Conservation (phyloP, 2,113 vertebrate genomes). For the Sapajus apella region DNA sequence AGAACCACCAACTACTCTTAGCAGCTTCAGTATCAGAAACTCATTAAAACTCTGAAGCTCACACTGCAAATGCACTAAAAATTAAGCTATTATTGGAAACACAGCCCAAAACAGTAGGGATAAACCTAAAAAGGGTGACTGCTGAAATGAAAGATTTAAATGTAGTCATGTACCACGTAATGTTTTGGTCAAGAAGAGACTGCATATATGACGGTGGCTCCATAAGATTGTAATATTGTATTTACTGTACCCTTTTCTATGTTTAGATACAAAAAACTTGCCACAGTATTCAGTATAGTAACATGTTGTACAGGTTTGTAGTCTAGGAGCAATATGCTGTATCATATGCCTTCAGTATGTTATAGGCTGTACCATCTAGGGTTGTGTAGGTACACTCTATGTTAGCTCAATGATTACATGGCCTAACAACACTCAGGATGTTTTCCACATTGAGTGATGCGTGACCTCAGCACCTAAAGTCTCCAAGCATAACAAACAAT, state of each 20-base stretch:
- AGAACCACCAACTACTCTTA: not conserved
- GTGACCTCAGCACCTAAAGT: not conserved
- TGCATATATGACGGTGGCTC: not conserved
- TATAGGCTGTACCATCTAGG: not conserved
- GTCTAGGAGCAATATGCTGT: not conserved
- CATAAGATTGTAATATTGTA: not conserved
- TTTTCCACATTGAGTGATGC: not conserved
- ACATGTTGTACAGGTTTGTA: not conserved
- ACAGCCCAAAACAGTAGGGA: not conserved
- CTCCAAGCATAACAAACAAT: not conserved
- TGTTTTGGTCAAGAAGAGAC: not conserved
- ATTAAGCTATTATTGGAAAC: not conserved
- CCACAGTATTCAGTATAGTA: not conserved
- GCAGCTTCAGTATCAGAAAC: not conserved
- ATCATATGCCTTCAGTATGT: not conserved
- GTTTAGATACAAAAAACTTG: not conserved
- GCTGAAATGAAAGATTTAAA: not conserved
- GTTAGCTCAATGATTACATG: not conserved
- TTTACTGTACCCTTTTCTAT: not conserved
- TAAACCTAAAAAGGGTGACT: not conserved
- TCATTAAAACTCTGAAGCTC: not conserved
- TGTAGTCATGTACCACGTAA: not conserved
- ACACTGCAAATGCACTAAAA: not conserved
- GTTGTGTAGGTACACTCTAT: not conserved
- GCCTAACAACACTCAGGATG: not conserved